Percentiles rank a stretch among this genome's conserved stretches.
Conservation (phyloP, 2,888 invertebrate species). For the Stomorhina lunata region DNA sequence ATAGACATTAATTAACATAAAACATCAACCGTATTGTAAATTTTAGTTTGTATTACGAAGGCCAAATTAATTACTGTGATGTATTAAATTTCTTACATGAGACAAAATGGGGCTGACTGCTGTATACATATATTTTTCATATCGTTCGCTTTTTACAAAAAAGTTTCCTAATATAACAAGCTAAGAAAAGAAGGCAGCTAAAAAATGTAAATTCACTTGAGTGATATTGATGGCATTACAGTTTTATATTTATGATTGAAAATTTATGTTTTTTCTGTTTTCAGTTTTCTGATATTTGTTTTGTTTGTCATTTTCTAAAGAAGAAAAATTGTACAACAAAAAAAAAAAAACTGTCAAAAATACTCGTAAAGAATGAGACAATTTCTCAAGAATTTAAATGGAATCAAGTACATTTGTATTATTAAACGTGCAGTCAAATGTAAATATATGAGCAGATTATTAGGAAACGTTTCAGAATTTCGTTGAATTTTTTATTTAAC, state of each 20-base stretch:
- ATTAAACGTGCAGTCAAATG: constrained; percentile 54
- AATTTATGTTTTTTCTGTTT: neutral
- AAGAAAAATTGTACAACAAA: neutral
- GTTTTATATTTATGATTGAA: constrained; percentile 7
- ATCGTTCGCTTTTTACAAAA: neutral
- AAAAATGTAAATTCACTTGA: neutral
- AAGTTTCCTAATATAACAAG: neutral
- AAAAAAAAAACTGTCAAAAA: no score
- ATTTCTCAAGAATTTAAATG: constrained; percentile 9
- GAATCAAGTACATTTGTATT: constrained; percentile 35
- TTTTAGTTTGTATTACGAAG: no score
- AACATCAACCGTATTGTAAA: no score
- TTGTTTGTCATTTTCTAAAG: neutral
- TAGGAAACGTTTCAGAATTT: neutral
- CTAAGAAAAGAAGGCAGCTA: neutral
- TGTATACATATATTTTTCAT: neutral
- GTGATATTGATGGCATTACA: constrained; percentile 12
- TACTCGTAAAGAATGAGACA: neutral
- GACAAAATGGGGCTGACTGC: no score
- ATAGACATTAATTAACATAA: no score
- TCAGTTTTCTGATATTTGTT: neutral
- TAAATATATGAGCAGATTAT: constrained; percentile 27
- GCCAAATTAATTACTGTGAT: no score
- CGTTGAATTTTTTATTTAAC: neutral
- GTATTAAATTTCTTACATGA: no score